Evolutionary conservation across 2,797 vertebrate species (phyloP).

Genomic region (Melopsittacus undulatus): DNA sequence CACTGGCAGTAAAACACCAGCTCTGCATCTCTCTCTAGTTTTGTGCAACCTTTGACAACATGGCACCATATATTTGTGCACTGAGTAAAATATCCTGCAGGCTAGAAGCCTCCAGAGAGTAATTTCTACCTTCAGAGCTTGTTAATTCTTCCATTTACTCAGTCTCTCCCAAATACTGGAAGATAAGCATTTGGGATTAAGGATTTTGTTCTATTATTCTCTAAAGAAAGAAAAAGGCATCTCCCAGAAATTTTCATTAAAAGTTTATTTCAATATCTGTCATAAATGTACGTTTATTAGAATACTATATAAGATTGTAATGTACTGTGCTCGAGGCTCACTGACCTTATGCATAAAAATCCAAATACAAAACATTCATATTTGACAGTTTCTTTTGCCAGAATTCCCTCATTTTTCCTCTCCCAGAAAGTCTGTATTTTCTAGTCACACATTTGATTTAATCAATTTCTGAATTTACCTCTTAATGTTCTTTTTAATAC

Average conservation of each 20-base stretch:
- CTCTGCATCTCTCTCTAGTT: background rate
- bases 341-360: background rate
- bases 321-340: background rate
- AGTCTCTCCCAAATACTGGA: background rate
- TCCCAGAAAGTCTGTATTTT: background rate
- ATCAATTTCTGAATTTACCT: background rate
- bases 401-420: background rate
- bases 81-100: background rate
- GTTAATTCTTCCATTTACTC: background rate
- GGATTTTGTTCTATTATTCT: background rate
- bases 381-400: background rate
- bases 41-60: background rate
- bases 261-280: background rate
- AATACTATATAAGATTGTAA: background rate
- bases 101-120: background rate
- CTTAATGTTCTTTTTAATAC: background rate
- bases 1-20: background rate
- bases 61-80: background rate
- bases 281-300: background rate
- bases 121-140: background rate
- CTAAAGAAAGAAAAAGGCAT: background rate
- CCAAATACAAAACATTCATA: background rate
- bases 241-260: background rate
- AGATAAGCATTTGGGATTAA: background rate
- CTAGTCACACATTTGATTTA: background rate